Evolutionary conservation across 2,888 invertebrate species (phyloP).

Genomic region (Tanytarsus gracilentus): DNA sequence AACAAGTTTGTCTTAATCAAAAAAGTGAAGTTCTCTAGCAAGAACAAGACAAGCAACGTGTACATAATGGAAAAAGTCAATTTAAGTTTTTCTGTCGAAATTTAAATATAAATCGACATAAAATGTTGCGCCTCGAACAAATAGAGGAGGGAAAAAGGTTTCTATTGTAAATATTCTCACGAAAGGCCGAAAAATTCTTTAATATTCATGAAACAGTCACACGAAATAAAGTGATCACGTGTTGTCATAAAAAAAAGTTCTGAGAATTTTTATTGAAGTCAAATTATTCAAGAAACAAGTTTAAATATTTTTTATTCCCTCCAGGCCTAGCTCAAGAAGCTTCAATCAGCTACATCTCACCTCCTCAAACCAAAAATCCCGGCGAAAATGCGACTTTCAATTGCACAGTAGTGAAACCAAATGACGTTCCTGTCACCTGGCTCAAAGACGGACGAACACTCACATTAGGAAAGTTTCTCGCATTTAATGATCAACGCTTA

Average conservation of each 20-base stretch:
- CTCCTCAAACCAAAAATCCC: slow-evolving; percentile 14
- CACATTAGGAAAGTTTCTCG: neutral
- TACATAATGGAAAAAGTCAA: too few species aligned
- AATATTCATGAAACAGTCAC: neutral
- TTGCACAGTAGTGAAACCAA: slow-evolving; percentile 19
- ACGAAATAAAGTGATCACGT: neutral
- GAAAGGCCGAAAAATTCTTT: neutral
- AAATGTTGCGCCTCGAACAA: neutral
- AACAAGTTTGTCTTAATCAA: too few species aligned
- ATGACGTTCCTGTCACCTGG: slow-evolving; percentile 9
- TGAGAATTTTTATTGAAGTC: too few species aligned
- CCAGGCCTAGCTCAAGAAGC: slow-evolving; percentile 12
- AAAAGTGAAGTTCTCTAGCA: too few species aligned
- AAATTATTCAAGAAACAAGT: too few species aligned
- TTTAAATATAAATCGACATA: slow-evolving; percentile 10
- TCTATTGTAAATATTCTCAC: slow-evolving; percentile 1
- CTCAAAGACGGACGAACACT: slow-evolving; percentile 4
- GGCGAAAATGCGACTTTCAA: slow-evolving; percentile 13
- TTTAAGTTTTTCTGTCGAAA: neutral
- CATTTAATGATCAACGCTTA: neutral
- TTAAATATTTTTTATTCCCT: neutral
- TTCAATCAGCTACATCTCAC: slow-evolving; percentile 18
- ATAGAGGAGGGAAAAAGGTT: neutral
- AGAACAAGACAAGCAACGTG: too few species aligned
- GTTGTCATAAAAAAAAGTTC: too few species aligned